These are phyloP conservation scores for Cydia fagiglandana DNA, from an alignment of 1,140 invertebrate species.

Conservation along the genomic window DNA sequence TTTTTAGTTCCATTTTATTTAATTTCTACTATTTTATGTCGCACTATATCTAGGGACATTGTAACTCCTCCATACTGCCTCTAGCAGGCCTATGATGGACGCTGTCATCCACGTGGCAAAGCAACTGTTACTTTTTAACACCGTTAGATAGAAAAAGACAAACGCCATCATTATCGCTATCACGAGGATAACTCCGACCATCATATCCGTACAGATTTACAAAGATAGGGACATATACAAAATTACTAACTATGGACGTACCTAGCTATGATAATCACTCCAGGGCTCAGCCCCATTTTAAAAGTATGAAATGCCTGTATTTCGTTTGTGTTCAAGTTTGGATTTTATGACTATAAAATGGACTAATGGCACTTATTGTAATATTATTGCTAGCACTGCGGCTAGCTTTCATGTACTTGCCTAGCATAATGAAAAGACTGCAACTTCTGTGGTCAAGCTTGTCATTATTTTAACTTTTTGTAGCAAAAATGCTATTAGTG, in stretches of 20 bases:
- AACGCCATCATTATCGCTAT: not conserved
- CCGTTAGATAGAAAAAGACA: not conserved
- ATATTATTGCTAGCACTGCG: not conserved
- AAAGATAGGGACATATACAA: not conserved
- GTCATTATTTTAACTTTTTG: not conserved
- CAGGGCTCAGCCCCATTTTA: slow-evolving; percentile 10
- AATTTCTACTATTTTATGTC: no score
- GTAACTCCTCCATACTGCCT: no score
- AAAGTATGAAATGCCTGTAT: slow-evolving; percentile 13
- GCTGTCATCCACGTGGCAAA: no score
- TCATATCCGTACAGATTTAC: not conserved
- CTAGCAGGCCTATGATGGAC: no score
- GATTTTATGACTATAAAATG: slow-evolving; percentile 19
- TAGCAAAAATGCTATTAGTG: not conserved
- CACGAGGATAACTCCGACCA: not conserved
- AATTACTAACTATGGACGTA: slow-evolving; percentile 15
- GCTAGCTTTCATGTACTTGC: not conserved
- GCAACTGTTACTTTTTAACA: no score
- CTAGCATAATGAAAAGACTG: not conserved
- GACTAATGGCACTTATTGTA: slow-evolving; percentile 10
- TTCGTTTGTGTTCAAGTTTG: not conserved
- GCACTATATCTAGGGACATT: no score
- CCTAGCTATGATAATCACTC: slow-evolving; percentile 6
- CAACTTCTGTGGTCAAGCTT: not conserved
- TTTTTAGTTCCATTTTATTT: no score